Conservation (phyloP, 1,140 invertebrate genomes). For the Maniola jurtina region DNA sequence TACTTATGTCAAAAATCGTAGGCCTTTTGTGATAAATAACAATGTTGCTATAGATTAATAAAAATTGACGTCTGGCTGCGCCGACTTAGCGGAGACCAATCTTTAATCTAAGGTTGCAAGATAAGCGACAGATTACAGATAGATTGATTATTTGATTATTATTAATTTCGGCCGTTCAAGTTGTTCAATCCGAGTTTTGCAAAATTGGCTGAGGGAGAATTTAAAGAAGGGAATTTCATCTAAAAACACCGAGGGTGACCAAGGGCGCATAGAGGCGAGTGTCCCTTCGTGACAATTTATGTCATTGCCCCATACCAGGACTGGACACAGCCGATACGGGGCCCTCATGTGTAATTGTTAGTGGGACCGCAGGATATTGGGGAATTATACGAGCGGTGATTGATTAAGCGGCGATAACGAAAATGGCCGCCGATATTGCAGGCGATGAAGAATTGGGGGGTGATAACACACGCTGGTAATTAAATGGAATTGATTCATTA, state of each 20-base stretch:
- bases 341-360: conserved; percentile 73
- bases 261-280: conserved; percentile 30
- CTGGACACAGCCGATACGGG: conserved; percentile 62
- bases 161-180: too few species aligned
- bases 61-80: too few species aligned
- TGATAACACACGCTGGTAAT: conserved; percentile 36
- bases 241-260: neutral
- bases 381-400: conserved; percentile 72
- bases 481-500: conserved; percentile 33
- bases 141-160: too few species aligned
- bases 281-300: conserved; percentile 71
- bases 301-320: conserved; percentile 60
- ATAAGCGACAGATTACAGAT: too few species aligned
- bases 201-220: neutral
- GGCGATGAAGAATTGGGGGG: conserved; percentile 48
- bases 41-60: too few species aligned
- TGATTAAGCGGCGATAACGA: conserved; percentile 73
- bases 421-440: conserved; percentile 53
- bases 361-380: conserved; percentile 73
- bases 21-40: too few species aligned
- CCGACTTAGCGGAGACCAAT: too few species aligned
- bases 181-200: too few species aligned
- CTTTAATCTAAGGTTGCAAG: too few species aligned
- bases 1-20: too few species aligned
- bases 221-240: neutral